Evolutionary conservation across 2,113 vertebrate genomes (phyloP).

Genomic region (Corvus moneduloides): DNA sequence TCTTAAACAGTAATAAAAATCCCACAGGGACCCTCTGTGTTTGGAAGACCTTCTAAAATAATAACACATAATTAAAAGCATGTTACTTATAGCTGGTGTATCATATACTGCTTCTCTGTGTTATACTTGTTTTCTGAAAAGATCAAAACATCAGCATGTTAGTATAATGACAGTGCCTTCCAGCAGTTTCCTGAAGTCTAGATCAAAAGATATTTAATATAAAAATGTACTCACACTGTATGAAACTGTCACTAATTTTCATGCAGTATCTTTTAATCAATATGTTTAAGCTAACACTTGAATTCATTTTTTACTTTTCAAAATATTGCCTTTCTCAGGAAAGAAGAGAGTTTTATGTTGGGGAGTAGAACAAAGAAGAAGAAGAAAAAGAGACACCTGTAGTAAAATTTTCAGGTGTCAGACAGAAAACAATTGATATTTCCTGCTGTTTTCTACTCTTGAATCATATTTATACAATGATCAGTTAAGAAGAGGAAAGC

Average conservation of each 20-base stretch:
- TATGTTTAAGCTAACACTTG: background rate
- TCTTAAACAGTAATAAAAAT: background rate
- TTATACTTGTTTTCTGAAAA: background rate
- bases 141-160: background rate
- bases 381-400: background rate
- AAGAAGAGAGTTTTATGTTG: background rate
- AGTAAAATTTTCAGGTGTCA: background rate
- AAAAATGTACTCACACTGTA: background rate
- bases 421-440: background rate
- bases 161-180: background rate
- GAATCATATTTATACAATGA: background rate
- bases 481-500: background rate
- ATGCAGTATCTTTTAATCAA: background rate
- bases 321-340: background rate
- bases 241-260: background rate
- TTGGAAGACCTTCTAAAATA: background rate
- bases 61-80: background rate
- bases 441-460: background rate
- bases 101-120: background rate
- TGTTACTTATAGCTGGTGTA: background rate
- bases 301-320: background rate
- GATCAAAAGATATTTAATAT: background rate
- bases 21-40: background rate
- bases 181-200: background rate
- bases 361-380: background rate